Conservation (phyloP, 2,888 invertebrate genomes). For the Eristalis arbustorum region DNA sequence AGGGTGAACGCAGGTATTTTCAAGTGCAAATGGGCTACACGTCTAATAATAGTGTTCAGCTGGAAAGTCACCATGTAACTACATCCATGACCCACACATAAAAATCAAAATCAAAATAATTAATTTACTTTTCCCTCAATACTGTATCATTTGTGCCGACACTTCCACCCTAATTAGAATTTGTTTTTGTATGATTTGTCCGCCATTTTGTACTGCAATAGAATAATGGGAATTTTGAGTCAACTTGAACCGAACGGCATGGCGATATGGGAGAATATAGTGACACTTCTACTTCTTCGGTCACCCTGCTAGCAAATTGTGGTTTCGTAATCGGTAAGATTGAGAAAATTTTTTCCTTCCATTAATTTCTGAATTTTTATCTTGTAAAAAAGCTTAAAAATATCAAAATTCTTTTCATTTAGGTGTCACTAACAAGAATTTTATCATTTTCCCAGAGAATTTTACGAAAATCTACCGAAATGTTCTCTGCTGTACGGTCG, state of each 20-base stretch:
- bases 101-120: no score
- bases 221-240: slow-evolving; percentile 50
- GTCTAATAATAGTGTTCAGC: no score
- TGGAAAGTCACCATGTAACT: no score
- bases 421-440: slow-evolving; percentile 61
- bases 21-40: no score
- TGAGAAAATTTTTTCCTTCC: slow-evolving; percentile 57
- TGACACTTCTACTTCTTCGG: slow-evolving; percentile 73
- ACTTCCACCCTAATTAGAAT: slow-evolving; percentile 31
- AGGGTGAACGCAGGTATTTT: no score
- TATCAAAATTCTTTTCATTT: slow-evolving; percentile 50
- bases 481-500: slow-evolving; percentile 73
- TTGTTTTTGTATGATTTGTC: slow-evolving; percentile 3
- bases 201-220: slow-evolving; percentile 57
- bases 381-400: slow-evolving; percentile 42
- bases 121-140: not conserved
- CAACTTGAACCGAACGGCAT: slow-evolving; percentile 63
- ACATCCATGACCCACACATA: no score
- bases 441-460: slow-evolving; percentile 63
- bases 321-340: slow-evolving; percentile 74
- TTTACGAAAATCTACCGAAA: slow-evolving; percentile 68
- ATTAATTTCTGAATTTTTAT: slow-evolving; percentile 26
- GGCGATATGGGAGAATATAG: slow-evolving; percentile 57
- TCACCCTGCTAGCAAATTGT: slow-evolving; percentile 73
- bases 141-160: not conserved